Conservation (phyloP, 2,888 invertebrate genomes). For the Minunthozetes semirufus region DNA sequence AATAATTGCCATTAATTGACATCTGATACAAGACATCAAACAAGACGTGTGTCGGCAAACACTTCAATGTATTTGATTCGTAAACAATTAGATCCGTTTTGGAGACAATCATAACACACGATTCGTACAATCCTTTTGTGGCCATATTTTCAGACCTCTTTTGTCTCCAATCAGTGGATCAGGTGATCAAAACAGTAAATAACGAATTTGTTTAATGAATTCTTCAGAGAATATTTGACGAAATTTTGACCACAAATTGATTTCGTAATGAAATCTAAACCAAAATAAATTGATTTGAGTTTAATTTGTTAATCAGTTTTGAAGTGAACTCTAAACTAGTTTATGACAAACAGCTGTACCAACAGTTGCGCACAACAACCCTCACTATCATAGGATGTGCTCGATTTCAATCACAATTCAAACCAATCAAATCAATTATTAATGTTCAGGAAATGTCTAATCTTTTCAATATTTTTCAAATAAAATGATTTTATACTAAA, state of each 20-base stretch:
- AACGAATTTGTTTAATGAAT: background rate
- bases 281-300: no score
- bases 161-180: background rate
- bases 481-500: no score
- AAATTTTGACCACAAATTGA: no score
- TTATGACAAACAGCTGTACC: background rate
- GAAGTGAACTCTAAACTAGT: background rate
- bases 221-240: background rate
- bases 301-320: no score
- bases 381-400: background rate
- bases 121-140: background rate
- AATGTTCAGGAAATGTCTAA: no score
- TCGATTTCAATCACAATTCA: no score
- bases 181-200: background rate
- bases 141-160: background rate
- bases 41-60: slow-evolving; percentile 19
- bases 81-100: background rate
- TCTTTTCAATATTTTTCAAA: no score
- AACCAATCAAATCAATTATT: no score
- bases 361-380: background rate
- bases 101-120: background rate
- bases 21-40: slow-evolving; percentile 9
- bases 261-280: no score
- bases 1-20: background rate
- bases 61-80: background rate